Percentiles rank a stretch among this genome's conserved stretches.
Evolutionary conservation across 2,113 vertebrate genomes (phyloP).

Genomic region (Telmatochromis sp.): DNA sequence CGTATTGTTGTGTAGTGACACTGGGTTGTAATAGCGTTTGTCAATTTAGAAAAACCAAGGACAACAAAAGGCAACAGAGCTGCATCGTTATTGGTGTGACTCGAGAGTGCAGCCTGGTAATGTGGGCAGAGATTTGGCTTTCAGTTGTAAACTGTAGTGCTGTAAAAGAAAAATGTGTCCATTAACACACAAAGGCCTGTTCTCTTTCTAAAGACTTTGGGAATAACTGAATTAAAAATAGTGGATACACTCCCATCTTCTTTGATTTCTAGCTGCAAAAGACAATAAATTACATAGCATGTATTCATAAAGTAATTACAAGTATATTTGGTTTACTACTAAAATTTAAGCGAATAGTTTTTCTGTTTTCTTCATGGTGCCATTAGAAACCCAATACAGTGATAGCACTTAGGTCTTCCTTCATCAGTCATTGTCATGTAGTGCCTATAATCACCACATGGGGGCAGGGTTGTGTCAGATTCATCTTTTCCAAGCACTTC

Average conservation of each 20-base stretch:
- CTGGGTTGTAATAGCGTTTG: neutral
- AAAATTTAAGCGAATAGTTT: neutral
- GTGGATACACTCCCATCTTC: neutral
- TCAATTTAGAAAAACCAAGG: neutral
- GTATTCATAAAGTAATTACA: neutral
- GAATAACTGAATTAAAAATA: neutral
- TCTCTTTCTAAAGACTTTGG: neutral
- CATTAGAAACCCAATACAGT: neutral
- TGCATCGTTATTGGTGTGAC: neutral
- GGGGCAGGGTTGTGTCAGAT: neutral
- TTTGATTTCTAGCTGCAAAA: neutral
- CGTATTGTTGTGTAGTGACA: neutral
- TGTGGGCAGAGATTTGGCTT: neutral
- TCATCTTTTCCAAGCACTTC: neutral
- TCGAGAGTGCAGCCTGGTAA: neutral
- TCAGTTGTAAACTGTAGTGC: neutral
- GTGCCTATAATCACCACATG: conserved; percentile 11
- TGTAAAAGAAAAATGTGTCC: neutral
- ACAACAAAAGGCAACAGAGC: neutral
- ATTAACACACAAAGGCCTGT: neutral
- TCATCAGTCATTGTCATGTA: neutral
- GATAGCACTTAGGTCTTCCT: neutral
- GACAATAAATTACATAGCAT: neutral
- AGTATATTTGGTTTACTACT: neutral
- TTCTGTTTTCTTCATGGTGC: neutral